A percentile compares a stretch with the other conserved stretches of the same genome.
Conservation (phyloP, 2,888 invertebrate genomes). For the Cheilosia grossa region DNA sequence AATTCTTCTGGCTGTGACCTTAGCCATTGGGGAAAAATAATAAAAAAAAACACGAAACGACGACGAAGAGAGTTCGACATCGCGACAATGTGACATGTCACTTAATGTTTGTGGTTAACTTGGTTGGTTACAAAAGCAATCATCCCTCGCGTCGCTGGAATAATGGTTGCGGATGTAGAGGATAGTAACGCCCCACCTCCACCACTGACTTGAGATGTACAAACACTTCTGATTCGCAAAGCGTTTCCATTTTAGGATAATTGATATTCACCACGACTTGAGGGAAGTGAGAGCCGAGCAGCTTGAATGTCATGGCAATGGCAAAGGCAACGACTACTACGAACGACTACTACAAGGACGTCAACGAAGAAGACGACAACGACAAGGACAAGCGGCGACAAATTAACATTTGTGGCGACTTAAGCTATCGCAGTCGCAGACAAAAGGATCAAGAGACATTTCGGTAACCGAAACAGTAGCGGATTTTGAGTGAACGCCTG, state of each 20-base stretch:
- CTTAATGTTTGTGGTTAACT: slow-evolving; percentile 72
- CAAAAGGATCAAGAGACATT: slow-evolving; percentile 57
- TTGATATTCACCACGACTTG: slow-evolving; percentile 70
- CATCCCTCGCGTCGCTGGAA: slow-evolving; percentile 42
- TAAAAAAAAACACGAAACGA: not conserved
- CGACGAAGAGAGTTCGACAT: slow-evolving; percentile 40
- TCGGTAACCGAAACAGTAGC: slow-evolving; percentile 18
- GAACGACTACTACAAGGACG: not conserved
- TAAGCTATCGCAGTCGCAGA: slow-evolving; percentile 61
- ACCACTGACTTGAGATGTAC: slow-evolving; percentile 35
- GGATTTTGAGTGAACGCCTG: slow-evolving; percentile 48
- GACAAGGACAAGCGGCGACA: slow-evolving; percentile 55
- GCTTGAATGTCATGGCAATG: slow-evolving; percentile 58
- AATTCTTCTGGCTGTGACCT: slow-evolving; percentile 70
- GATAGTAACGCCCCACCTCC: slow-evolving; percentile 4
- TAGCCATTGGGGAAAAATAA: slow-evolving; percentile 23
- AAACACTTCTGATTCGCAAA: slow-evolving; percentile 68
- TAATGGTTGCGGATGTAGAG: slow-evolving; percentile 20
- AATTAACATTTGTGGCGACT: slow-evolving; percentile 73
- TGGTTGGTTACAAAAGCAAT: slow-evolving; percentile 65
- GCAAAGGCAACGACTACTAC: slow-evolving; percentile 45
- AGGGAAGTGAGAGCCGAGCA: slow-evolving; percentile 40
- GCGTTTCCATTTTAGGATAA: slow-evolving; percentile 66
- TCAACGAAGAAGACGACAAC: slow-evolving; percentile 4
- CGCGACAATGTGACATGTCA: slow-evolving; percentile 71